A percentile compares a stretch with the other conserved stretches of the same genome.
Evolutionary conservation across 1,140 invertebrate genomes (phyloP).

Genomic region (Pseudomyrmex cubaensis): DNA sequence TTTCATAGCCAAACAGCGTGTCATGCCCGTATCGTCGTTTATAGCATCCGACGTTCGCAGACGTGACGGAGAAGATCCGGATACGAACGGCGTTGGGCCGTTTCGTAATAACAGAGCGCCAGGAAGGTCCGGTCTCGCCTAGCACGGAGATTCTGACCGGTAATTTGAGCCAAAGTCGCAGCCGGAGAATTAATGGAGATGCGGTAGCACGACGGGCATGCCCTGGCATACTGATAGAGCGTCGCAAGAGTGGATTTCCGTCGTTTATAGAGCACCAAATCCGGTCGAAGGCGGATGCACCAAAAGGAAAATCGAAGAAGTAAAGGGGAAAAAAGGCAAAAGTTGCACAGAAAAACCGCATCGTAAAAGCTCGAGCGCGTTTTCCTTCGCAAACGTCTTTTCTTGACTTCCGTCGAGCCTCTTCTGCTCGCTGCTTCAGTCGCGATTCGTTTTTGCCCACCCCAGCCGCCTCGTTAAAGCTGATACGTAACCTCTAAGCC

Average conservation of each 20-base stretch:
- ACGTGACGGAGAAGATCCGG: constrained; percentile 37
- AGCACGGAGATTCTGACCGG: constrained; percentile 53
- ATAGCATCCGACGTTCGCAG: constrained; percentile 49
- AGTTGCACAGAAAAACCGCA: constrained; percentile 8
- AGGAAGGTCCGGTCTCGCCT: constrained; percentile 21
- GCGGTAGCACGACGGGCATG: constrained; percentile 38
- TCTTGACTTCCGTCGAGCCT: constrained; percentile 9
- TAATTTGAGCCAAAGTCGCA: constrained; percentile 51
- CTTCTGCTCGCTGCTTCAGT: not conserved
- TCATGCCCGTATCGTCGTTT: constrained; percentile 48
- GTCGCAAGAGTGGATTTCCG: not conserved
- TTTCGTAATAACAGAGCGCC: constrained; percentile 47
- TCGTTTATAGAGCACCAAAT: not conserved
- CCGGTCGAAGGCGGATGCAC: constrained; percentile 10
- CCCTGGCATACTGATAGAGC: constrained; percentile 47
- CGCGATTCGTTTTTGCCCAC: constrained; percentile 15
- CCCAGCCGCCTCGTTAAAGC: constrained; percentile 9
- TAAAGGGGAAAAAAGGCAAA: not conserved
- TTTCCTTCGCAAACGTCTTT: not conserved
- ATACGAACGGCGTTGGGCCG: constrained; percentile 8
- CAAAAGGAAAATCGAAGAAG: constrained; percentile 4
- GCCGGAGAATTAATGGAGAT: constrained; percentile 58
- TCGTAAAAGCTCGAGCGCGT: constrained; percentile 18
- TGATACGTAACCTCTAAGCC: constrained; percentile 2
- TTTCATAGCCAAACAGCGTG: constrained; percentile 56